Evolutionary conservation across 2,888 invertebrate genomes (phyloP), one percentile per base, ranked within the genome.

Genomic region (Melitaea athalia): DNA sequence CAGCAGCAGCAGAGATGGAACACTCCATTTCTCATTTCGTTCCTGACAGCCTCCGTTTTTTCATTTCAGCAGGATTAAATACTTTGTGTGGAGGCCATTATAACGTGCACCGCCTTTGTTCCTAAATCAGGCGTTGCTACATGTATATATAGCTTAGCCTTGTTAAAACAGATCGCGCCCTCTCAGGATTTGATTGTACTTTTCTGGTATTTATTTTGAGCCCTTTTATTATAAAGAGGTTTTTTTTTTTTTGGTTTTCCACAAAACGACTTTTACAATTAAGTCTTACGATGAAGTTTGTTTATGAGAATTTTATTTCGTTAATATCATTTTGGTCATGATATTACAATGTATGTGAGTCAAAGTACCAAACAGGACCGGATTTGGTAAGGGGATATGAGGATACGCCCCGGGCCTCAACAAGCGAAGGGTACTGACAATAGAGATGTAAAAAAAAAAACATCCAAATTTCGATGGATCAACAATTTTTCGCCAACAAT

Each of bases 21-120:
- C 24, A 47, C 50, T 63, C 55, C 47, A 64, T 64, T 57, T 64
- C 55, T 52, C 59, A 63, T 59, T 59, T 57, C 49, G 33, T 14
- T 43, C 64, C 62, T 57, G 59, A 65, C 65, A 63, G 59, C 49
- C 52, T 15, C n/a, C 61, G 63, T 64, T 69, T 69, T 69, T 69
- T 71, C 71, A 71, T 71, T 67, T 71, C 31, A 57, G 59, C 65
- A 61, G 68, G 64, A 69, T 69, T 71, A 69, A 71, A 71, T 64
- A 67, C 69, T 71, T 66, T 59, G 64, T 53, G 50, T 42, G 59
- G 59, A 55, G 57, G 38, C 57, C 50, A 45, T 59, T 57, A 38
- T 52, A 49, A 61, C 50, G 59, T 42, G 59, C 31, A 11, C 64
- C 64, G 57, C 65, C 63, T 61, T 67, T 64, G 67, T 63, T 43